A percentile compares a stretch with the other conserved stretches of the same genome.
Conservation (phyloP, 2,888 invertebrate species). For the Caenorhabditis sp. region DNA sequence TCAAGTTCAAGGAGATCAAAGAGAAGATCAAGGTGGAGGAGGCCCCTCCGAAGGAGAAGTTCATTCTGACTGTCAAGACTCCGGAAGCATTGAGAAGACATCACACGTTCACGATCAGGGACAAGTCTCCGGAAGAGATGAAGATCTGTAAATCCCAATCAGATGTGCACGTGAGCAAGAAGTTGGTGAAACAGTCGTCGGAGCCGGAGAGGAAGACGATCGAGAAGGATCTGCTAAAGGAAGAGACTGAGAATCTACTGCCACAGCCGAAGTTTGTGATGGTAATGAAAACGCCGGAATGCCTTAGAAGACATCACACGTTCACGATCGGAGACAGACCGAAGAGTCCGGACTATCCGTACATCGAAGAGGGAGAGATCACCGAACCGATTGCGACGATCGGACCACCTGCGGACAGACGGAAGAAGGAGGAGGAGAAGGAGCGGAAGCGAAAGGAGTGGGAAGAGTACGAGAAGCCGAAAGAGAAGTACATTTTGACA, state of each 20-base stretch:
- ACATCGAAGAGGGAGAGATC: constrained; percentile 62
- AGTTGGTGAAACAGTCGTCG: constrained; percentile 34
- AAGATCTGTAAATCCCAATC: constrained; percentile 40
- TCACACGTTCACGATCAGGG: constrained; percentile 53
- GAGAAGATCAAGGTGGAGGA: constrained; percentile 22
- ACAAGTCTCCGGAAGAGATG: constrained; percentile 35
- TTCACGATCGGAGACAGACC: constrained; percentile 64
- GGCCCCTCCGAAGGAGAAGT: constrained; percentile 25
- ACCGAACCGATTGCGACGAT: constrained; percentile 66
- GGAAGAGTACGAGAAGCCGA: constrained; percentile 49
- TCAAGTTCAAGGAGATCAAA: constrained; percentile 42
- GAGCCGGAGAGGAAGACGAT: constrained; percentile 41
- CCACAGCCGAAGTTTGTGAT: constrained; percentile 50
- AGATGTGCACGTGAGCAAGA: constrained; percentile 44
- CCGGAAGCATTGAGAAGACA: constrained; percentile 57
- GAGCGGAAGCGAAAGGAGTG: constrained; percentile 42
- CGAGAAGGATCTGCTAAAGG: constrained; percentile 5
- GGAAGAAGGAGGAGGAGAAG: constrained; percentile 54
- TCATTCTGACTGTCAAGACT: constrained; percentile 46
- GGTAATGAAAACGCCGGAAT: constrained; percentile 57
- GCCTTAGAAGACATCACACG: constrained; percentile 62
- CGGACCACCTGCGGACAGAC: constrained; percentile 59
- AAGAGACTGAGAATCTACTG: constrained; percentile 25
- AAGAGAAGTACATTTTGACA: constrained; percentile 59
- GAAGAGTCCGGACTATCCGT: constrained; percentile 61